Evolutionary conservation across 1,140 invertebrate genomes (phyloP), one percentile per base, ranked within the genome.

Genomic region (Artemia franciscana): DNA sequence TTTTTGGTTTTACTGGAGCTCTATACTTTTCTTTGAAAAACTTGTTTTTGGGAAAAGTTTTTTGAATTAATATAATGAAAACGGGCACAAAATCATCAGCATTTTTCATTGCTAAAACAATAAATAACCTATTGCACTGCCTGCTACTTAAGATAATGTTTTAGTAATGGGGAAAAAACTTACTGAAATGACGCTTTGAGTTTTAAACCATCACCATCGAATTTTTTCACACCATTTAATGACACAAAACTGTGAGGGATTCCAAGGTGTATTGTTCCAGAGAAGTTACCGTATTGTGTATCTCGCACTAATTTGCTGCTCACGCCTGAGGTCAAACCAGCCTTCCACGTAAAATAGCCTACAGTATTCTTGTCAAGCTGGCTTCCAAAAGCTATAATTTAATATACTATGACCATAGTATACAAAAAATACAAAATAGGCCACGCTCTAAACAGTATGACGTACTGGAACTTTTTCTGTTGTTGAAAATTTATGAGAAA

Each of bases 321-420:
- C 80, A 94, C 82, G 0, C 83, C 81, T 15, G 82, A 84, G 39
- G 83, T 78, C 58, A 63, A 73, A 5, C 84, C 84, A 0, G 79
- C 79, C 71, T 86, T 83, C 69, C 87, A 91, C 0, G 86, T 88
- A 7, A 94, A 72, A 68, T 91, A 89, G 25, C 90, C 90, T 39
- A 90, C 80, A 0, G 86, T 85, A 69, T 88, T 80, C 64, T 84
- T 83, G 69, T 89, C 85, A 63, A 95, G 73, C 70, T 91, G 87
- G 70, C 84, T 82, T 57, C 30, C 25, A 18, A 59, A 26, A 63
- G 4, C 51, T 77, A 70, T 12, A 75, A 64, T 66, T 60, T 60
- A 64, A 63, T 24, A 62, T 60, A 65, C 26, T n/a, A 28, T 27
- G 65, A 21, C 9, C 23, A 15, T 4, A 51, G 25, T 51, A 18